phyloP scores from a whole-genome alignment of 2,113 vertebrate genomes.

The Speoplatyrhinus poulsoni region DNA sequence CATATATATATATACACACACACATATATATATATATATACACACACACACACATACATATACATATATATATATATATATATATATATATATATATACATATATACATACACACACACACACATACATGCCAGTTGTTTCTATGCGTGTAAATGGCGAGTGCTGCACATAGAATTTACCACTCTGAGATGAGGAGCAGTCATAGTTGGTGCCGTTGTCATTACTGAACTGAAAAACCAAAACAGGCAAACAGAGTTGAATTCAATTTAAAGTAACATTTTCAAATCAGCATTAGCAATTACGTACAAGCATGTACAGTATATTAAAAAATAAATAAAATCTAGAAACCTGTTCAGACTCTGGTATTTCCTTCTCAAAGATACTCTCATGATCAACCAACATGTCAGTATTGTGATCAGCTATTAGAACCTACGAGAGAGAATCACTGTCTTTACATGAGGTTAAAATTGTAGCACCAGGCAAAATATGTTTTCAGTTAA shows the following conservation, averaged over 20 bases:
- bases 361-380: conserved; percentile 41
- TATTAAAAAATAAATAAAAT: not conserved
- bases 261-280: not conserved
- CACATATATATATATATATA: no score
- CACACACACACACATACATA: no score
- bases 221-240: not conserved
- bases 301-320: not conserved
- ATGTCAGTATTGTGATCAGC: conserved; percentile 43
- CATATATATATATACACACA: no score
- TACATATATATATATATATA: no score
- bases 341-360: conserved; percentile 26
- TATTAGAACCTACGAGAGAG: conserved; percentile 43
- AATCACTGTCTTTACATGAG: not conserved
- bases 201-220: not conserved
- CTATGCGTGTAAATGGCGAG: not conserved
- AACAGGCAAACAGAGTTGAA: not conserved
- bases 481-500: no score
- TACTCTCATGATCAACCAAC: conserved; percentile 43
- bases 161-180: not conserved
- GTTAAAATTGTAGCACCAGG: not conserved
- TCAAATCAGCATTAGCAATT: not conserved
- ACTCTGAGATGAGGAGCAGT: not conserved
- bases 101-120: no score
- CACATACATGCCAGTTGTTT: no score
- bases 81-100: no score